Percentiles rank a stretch among this genome's conserved stretches.
These are phyloP conservation scores for Lateolabrax maculatus DNA, from an alignment of 2,797 vertebrate species.

Conservation along the genomic window DNA sequence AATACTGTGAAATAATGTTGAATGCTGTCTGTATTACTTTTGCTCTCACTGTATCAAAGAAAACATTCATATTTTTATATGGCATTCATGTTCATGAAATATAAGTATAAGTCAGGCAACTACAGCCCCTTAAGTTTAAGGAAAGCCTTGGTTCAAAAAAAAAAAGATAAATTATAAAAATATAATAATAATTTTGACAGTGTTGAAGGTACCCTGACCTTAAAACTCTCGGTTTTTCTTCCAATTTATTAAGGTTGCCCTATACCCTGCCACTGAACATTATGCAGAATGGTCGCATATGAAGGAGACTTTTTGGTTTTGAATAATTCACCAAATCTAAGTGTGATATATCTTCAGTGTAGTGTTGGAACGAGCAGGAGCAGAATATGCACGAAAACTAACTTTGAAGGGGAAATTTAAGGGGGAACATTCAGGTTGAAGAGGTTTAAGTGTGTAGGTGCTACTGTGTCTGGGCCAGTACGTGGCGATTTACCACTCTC, in stretches of 20 bases:
- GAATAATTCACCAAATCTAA: conserved; percentile 38
- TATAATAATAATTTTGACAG: not conserved
- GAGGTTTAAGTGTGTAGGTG: conserved; percentile 42
- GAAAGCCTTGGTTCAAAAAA: conserved; percentile 27
- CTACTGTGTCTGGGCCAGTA: conserved; percentile 46
- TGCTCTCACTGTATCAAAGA: not conserved
- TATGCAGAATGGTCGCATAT: conserved; percentile 16
- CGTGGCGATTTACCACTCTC: conserved; percentile 43
- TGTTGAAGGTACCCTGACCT: conserved; percentile 13
- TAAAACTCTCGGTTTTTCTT: conserved; percentile 3
- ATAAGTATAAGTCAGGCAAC: not conserved
- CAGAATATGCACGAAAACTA: conserved; percentile 26
- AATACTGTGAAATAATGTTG: not conserved
- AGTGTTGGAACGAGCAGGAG: conserved; percentile 15
- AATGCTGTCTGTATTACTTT: not conserved
- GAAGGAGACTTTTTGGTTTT: conserved; percentile 52
- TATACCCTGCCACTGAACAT: not conserved
- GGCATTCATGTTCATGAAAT: not conserved
- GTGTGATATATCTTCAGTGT: conserved; percentile 10
- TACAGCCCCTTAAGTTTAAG: conserved; percentile 14
- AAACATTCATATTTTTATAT: not conserved
- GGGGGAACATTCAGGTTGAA: conserved; percentile 44
- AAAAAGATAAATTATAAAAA: not conserved
- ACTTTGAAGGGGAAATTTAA: conserved; percentile 45
- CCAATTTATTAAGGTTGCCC: not conserved